Evolutionary conservation across 2,113 vertebrate genomes (phyloP), one percentile per base, ranked within the genome.

Genomic region (Centropus unirufus): DNA sequence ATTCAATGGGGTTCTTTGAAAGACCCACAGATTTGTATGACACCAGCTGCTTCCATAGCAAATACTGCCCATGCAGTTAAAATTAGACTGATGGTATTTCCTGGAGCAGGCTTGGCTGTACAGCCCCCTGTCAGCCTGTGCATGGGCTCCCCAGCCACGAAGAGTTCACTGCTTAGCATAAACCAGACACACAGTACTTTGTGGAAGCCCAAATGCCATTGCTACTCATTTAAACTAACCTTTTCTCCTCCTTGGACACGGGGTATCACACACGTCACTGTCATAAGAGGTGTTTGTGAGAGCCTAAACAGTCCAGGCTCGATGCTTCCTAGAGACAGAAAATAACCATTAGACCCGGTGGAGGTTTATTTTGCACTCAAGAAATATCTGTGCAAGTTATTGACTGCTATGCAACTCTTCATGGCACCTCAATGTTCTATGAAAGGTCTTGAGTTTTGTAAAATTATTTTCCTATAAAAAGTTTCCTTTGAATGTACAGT

Each of bases 41-140:
- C 97, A 96, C 90, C 98, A 98, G 98, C 98, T 98, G 98, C 89
- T 93, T 81, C 97, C 94, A 96, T 96, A 97, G 95, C 98, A 95
- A 95, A 97, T 97, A 95, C 96, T 95, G 75, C 14, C 92, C 92
- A 87, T 4, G 2, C 14, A 87, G 97, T 93, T 97, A 98, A 98
- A 98, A 97, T 98, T 96, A 98, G 90, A 85, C 54, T 15, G 96
- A 83, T 98, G 95, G 18, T 83, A 52, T 98, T 97, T 94, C 97
- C 81, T 52, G 64, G 73, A 58, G 78, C 64, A 93, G 86, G 34
- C 81, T 88, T 6, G 87, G 68, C 61, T 58, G 51, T 55, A 29
- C 68, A 78, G 89, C 88, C 72, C 70, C 12, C 81, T 42, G n/a
- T 32, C 66, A 62, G 57, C 64, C 62, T 36, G 72, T 8, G 20